Evolutionary conservation across 2,888 invertebrate genomes (phyloP), one percentile per base, ranked within the genome.

Genomic region (Brachynemurus nebulosus): DNA sequence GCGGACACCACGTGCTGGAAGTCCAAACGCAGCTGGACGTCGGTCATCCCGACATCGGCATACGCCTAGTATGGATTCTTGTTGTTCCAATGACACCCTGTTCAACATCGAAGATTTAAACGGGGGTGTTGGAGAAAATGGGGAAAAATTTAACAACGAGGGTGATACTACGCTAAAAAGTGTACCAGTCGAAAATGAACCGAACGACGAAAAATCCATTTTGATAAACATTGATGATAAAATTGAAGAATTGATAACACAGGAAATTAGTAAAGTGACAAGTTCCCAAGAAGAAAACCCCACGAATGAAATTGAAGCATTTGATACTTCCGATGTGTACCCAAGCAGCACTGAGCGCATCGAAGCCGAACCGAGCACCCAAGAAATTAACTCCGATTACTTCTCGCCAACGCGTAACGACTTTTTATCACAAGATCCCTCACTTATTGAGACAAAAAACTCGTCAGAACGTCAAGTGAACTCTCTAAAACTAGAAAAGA

Each of bases 31-130:
- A 35, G 69, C 70, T 5, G 46, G 52, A 20, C 33, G 42, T n/a
- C 56, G 55, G 21, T 55, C 54, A 21, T 53, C 52, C 1, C 54
- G 50, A 27, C 54, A 61, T 45, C 51, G 58, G 12, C 61, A 64
- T 48, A 74, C 76, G 1, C 73, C 73, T 21, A 75, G 74, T 58
- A 74, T 75, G 51, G 75, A 74, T 55, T 76, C 75, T 3, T 76
- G 75, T 67, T 76, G 76, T 58, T 76, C 76, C 18, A 76, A 76
- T 57, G 76, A 76, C 52, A 76, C 76, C 1, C 59, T 76, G 2
- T 76, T 76, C 57, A 76, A 76, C 54, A 68, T 76, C 23, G 76
- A 76, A 54, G 76, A 76, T 49, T 52, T 65, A 38, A 59, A 57
- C 46, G 57, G 47, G 17, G 49, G 51, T 11, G 52, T 48, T 38